Conservation (phyloP, 2,888 invertebrate species). For the Rosalia funebris region DNA sequence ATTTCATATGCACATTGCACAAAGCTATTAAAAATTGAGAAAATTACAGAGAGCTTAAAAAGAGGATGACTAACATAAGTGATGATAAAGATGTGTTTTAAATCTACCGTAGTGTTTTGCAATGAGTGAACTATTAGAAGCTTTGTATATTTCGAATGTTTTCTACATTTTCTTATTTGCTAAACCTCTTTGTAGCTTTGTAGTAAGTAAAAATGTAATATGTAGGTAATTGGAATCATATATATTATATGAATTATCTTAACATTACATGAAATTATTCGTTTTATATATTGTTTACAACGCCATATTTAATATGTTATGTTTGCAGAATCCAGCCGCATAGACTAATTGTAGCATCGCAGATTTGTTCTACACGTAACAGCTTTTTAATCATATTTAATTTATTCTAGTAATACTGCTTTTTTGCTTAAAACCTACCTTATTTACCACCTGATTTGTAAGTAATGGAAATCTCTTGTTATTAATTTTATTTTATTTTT, state of each 20-base stretch:
- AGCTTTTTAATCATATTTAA: constrained; percentile 54
- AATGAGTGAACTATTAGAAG: constrained; percentile 53
- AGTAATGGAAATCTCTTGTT: constrained; percentile 36
- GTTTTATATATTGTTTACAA: constrained; percentile 51
- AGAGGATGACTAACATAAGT: constrained; percentile 42
- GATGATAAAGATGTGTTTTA: constrained; percentile 39
- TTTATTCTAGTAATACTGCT: constrained; percentile 34
- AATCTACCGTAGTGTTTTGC: constrained; percentile 51
- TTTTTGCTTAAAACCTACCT: constrained; percentile 41
- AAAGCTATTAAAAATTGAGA: constrained; percentile 41
- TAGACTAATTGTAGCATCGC: constrained; percentile 64
- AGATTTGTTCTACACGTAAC: constrained; percentile 63
- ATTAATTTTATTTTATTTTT: constrained; percentile 29
- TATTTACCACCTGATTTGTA: constrained; percentile 32
- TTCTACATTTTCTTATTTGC: constrained; percentile 53
- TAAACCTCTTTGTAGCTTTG: constrained; percentile 57
- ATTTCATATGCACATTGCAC: constrained; percentile 51
- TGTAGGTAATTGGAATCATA: constrained; percentile 50
- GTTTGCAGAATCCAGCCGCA: constrained; percentile 63
- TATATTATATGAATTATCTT: constrained; percentile 45
- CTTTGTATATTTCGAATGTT: constrained; percentile 54
- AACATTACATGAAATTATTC: constrained; percentile 42
- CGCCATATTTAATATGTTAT: constrained; percentile 62
- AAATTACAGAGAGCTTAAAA: constrained; percentile 40
- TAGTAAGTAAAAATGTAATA: constrained; percentile 59